A percentile compares a stretch with the other conserved stretches of the same genome.
Conservation (phyloP, 2,113 vertebrate genomes). For the Amazona guildingii region DNA sequence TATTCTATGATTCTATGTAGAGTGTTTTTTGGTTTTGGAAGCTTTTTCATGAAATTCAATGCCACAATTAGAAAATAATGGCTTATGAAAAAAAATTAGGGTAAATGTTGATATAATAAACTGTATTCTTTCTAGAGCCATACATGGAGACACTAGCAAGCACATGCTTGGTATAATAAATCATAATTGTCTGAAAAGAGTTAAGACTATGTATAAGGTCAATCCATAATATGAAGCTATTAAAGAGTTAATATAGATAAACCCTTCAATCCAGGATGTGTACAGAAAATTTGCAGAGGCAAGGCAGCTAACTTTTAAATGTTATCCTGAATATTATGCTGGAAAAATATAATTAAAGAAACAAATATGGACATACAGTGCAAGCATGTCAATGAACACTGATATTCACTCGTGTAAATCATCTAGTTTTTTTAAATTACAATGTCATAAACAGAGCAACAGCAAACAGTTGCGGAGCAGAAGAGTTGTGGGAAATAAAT, state of each 20-base stretch:
- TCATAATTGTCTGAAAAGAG: neutral
- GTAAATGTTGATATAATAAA: neutral
- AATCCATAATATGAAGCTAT: conserved; percentile 1
- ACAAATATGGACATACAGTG: neutral
- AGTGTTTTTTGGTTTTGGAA: neutral
- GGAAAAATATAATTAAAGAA: neutral
- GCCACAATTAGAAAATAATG: neutral
- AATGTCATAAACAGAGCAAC: neutral
- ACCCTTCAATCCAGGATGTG: neutral
- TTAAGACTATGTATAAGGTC: neutral
- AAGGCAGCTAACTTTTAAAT: neutral
- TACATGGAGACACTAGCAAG: neutral
- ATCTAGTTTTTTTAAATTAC: neutral
- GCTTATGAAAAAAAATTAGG: neutral
- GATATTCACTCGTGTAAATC: neutral
- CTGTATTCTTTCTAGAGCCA: neutral
- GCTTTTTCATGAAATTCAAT: neutral
- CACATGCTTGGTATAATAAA: neutral
- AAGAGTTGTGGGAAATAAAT: neutral
- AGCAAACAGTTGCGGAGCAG: neutral
- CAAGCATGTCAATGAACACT: neutral
- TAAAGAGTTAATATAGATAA: neutral
- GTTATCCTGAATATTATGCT: neutral
- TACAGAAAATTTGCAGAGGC: neutral
- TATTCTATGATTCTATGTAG: neutral